Percentiles rank a stretch among this genome's conserved stretches.
phyloP scores from a whole-genome alignment of 2,797 vertebrate species.

The Allobates femoralis region DNA sequence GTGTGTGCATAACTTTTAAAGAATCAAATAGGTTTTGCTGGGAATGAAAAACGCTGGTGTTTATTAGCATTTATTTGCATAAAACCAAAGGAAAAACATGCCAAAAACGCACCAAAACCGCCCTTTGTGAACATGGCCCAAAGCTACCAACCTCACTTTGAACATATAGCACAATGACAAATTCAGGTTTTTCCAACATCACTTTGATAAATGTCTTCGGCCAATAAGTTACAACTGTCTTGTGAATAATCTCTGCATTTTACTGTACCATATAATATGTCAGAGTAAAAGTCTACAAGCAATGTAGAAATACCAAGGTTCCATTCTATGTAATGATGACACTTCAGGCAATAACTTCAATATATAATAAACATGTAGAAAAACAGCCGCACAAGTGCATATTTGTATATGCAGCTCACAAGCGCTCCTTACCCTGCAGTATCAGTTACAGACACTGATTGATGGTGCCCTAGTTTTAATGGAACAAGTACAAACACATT shows the following conservation, averaged over 20 bases:
- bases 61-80: no score
- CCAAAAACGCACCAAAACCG: no score
- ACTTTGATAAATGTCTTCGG: background rate
- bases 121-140: no score
- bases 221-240: background rate
- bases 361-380: background rate
- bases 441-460: slow-evolving; percentile 43
- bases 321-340: background rate
- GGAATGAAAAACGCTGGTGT: no score
- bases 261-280: background rate
- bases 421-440: slow-evolving; percentile 52
- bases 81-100: no score
- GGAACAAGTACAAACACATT: slow-evolving; percentile 54
- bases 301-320: background rate
- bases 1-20: no score
- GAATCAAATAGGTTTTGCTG: no score
- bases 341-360: background rate
- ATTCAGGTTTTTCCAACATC: background rate
- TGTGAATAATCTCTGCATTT: background rate
- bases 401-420: background rate
- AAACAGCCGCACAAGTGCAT: background rate
- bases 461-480: slow-evolving; percentile 52
- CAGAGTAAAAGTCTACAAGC: background rate
- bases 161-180: background rate
- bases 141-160: no score